Base-by-base conservation (phyloP, 2,888 invertebrate genomes). In the Pantelozetes paolii region DNA sequence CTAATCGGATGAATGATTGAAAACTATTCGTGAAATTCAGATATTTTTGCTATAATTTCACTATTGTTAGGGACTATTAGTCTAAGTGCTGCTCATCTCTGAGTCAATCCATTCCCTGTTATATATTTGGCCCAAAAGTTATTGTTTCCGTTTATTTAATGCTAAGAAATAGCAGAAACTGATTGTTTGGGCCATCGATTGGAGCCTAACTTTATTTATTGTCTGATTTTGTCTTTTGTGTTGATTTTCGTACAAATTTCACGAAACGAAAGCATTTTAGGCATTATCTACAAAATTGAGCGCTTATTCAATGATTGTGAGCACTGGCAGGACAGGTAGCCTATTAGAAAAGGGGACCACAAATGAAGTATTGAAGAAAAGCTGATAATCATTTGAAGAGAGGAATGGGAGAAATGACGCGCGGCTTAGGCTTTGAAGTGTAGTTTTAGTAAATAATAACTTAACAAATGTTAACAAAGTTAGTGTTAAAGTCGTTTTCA, bases 261-360 rank as follows among this genome's bases (percentile, higher is more conserved):
- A 54, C 2, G 26, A 54, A 20, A 26, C 11, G 54, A 54, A 54
- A 20, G 23, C 54, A 54, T 54, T 54, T 23, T 54, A 54, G 23
- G 23, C 57, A 57, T 57, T 57, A 57, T 57, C 57, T 30, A 30
- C 57, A 28, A 57, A 54, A 57, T 57, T 57, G 57, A 57, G 57
- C 57, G 62, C 62, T 36, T 64, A 64, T 64, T 36, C 32, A n/a
- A 36, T 36, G 36, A 64, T 20, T 36, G 62, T 30, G 15, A 64
- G 36, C 62, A 64, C 62, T 32, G 9, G 30, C n/a, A 18, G 32
- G 20, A 18, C 26, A 9, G 20, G 36, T 45, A 20, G 42, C 15
- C 28, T 28, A 30, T 57, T 57, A 30, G 57, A 28, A 28, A 30
- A 28, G 30, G 28, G 30, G 28, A 23, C 28, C 57, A 57, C 28